Conservation (phyloP, 2,888 invertebrate genomes). For the Mamestra brassicae region DNA sequence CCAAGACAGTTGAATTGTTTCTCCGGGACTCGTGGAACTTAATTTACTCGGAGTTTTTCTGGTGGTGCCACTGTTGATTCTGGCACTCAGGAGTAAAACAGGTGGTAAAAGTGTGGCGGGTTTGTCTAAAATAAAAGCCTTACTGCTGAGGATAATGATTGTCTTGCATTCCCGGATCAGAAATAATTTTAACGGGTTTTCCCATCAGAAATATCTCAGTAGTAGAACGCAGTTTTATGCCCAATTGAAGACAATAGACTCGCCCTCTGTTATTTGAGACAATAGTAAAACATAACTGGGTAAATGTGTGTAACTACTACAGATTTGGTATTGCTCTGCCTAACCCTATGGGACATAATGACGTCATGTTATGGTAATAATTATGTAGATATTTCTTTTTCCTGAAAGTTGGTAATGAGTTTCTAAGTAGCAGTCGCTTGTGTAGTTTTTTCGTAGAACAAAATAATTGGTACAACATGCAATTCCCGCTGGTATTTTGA, state of each 20-base stretch:
- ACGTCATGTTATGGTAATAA: background rate
- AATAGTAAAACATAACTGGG: background rate
- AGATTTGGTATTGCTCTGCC: no score
- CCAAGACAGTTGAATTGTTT: no score
- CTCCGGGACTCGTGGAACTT: no score
- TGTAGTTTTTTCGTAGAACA: conserved; percentile 19
- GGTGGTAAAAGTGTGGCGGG: no score
- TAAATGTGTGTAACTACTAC: background rate
- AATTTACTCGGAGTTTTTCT: no score
- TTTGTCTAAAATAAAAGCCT: no score
- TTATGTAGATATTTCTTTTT: background rate
- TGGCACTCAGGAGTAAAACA: no score
- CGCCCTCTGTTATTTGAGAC: background rate
- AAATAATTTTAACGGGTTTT: background rate
- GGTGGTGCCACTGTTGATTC: no score
- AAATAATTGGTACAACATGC: conserved; percentile 18
- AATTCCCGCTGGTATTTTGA: background rate
- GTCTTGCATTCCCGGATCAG: background rate
- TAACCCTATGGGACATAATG: no score
- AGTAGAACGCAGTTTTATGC: background rate
- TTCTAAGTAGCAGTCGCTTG: background rate
- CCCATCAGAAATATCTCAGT: no score
- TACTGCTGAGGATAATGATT: no score
- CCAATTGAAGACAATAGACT: background rate
- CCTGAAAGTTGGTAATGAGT: background rate